Conservation (phyloP, 2,797 vertebrate species). For the Naso thynnoides region DNA sequence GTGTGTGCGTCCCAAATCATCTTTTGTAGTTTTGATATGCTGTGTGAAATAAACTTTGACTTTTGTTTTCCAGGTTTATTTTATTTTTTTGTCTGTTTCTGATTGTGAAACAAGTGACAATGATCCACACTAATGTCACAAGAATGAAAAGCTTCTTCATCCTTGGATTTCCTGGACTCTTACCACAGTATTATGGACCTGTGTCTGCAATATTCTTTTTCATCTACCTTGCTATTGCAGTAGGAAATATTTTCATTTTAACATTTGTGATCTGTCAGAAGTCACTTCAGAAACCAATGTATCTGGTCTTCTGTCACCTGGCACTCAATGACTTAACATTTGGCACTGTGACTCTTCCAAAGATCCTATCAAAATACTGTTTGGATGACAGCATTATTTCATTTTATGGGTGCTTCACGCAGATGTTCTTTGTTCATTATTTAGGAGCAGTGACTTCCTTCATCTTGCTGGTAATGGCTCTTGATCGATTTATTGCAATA, state of each 20-base stretch:
- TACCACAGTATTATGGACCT: constrained; percentile 54
- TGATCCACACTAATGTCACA: constrained; percentile 49
- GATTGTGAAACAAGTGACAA: constrained; percentile 31
- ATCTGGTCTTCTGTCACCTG: constrained; percentile 82
- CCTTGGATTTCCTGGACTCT: constrained; percentile 81
- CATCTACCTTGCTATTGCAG: constrained; percentile 66
- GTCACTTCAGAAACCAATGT: constrained; percentile 81
- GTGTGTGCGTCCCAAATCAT: too few relatives aligned
- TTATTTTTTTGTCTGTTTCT: background rate
- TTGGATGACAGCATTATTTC: constrained; percentile 64
- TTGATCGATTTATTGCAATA: constrained; percentile 81
- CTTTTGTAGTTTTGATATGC: too few relatives aligned
- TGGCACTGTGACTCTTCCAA: constrained; percentile 80
- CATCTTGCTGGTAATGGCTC: constrained; percentile 78
- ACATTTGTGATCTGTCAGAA: constrained; percentile 70
- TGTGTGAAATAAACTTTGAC: too few relatives aligned
- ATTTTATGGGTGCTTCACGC: constrained; percentile 75
- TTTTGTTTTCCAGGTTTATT: background rate
- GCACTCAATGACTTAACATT: constrained; percentile 79
- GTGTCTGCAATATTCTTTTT: constrained; percentile 70
- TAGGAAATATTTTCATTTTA: constrained; percentile 81
- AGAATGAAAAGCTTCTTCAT: constrained; percentile 71
- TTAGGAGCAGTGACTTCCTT: constrained; percentile 77
- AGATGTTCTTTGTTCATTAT: constrained; percentile 83
- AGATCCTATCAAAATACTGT: constrained; percentile 81